Base-by-base conservation (phyloP, 2,797 vertebrate genomes). In the Pangasius sanitwongsei region DNA sequence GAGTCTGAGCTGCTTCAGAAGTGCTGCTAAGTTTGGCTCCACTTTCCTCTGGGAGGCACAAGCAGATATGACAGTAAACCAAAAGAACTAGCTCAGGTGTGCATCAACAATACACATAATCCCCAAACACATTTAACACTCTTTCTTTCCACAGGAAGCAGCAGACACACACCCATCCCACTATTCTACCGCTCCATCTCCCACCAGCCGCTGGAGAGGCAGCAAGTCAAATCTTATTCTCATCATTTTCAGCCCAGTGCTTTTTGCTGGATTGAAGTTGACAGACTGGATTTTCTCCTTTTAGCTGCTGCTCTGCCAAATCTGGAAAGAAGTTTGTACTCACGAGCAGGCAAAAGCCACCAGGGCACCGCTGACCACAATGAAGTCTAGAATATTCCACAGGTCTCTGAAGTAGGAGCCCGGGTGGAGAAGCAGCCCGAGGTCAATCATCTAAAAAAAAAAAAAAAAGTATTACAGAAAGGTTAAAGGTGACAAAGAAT, bases 381-480 rank as follows among this genome's bases (percentile, higher is more conserved):
- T 99, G 94, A 99, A 99, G 94, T 99, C 98, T 93, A 99, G 95
- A 90, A 99, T 98, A 92, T 99, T 99, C 99, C 99, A 99, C 90
- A 99, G 96, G 94, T 99, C 99, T 37, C 98, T 97, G 90, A 99
- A 99, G 87, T 99, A 99, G 31, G 99, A 95, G 20, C 98, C 98
- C 1, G 98, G 98, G 80, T 99, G 99, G n/a, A 99, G 97, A 74
- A 99, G 92, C 87, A 99, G 94, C 1, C 99, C 99, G 92, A 99
- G 65, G 91, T 99, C 98, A 28, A 99, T 98, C 99, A 99, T 99
- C 99, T 99, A 31, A 85, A 31, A 85, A 78, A 13, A 23, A 70
- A 8, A 41, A 11, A 78, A 9, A 28, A 78, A 4, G 1, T 83
- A 78, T 23, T 75, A n/a, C n/a, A 7, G 57, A 67, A 34, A 53